Percentiles rank a stretch among this genome's conserved stretches.
Evolutionary conservation across 2,888 invertebrate genomes (phyloP).

Genomic region (Minunthozetes semirufus): DNA sequence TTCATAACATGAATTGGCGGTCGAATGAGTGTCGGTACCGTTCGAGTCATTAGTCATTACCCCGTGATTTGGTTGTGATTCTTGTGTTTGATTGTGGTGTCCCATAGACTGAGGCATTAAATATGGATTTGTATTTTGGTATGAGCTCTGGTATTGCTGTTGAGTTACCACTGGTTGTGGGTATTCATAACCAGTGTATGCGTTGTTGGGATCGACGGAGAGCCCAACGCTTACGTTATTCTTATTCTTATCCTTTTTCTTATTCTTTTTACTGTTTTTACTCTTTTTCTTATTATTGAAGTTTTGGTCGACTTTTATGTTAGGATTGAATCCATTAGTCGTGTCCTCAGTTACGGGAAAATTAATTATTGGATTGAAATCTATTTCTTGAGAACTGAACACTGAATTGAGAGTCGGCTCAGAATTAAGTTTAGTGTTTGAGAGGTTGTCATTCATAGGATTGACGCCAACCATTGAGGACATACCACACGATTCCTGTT

Average conservation of each 20-base stretch:
- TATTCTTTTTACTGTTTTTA: constrained; percentile 17
- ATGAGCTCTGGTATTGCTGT: constrained; percentile 24
- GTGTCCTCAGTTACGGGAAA: background rate
- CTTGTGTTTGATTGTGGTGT: constrained; percentile 12
- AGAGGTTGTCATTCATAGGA: constrained; percentile 7
- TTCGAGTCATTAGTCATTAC: background rate
- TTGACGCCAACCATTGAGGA: constrained; percentile 7
- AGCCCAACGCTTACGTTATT: background rate
- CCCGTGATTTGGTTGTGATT: constrained; percentile 15
- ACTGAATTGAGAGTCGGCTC: constrained; percentile 21
- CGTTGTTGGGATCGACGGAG: constrained; percentile 6
- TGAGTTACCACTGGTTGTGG: no score
- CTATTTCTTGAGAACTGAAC: constrained; percentile 21
- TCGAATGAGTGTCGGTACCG: background rate
- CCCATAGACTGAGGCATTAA: constrained; percentile 1
- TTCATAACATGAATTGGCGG: constrained; percentile 3
- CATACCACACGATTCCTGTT: constrained; percentile 18
- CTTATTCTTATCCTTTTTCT: constrained; percentile 16
- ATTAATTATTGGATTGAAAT: constrained; percentile 31
- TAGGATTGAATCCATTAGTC: background rate
- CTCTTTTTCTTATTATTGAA: constrained; percentile 18
- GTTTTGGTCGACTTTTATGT: background rate
- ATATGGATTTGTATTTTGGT: background rate
- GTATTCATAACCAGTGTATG: background rate
- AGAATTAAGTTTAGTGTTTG: constrained; percentile 11